Evolutionary conservation across 2,113 vertebrate species (phyloP).

Genomic region (Ictalurus punctatus): DNA sequence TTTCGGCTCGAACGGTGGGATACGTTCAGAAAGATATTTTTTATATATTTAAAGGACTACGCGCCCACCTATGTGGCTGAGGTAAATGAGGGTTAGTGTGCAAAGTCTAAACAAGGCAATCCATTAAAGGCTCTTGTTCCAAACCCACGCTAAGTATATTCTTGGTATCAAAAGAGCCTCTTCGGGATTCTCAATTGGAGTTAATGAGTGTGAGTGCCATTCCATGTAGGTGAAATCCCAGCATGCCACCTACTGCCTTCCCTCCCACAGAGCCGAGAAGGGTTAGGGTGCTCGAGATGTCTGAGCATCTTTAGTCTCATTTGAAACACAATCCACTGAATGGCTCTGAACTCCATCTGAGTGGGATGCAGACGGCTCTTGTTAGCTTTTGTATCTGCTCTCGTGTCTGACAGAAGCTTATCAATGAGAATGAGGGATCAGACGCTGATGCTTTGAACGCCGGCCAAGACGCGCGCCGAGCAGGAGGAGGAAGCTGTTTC

Average conservation of each 20-base stretch:
- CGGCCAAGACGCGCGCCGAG: slow-evolving; percentile 20
- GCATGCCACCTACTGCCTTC: slow-evolving; percentile 26
- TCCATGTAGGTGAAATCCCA: slow-evolving; percentile 38
- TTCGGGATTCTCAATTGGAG: slow-evolving; percentile 23
- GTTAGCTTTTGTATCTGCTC: slow-evolving; percentile 37
- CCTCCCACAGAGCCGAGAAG: slow-evolving; percentile 22
- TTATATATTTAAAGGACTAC: background rate
- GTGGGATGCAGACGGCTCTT: slow-evolving; percentile 31
- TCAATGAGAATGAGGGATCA: slow-evolving; percentile 49
- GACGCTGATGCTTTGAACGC: slow-evolving; percentile 18
- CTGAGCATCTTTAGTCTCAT: slow-evolving; percentile 15
- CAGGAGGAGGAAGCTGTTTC: slow-evolving; percentile 9
- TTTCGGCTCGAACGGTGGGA: background rate
- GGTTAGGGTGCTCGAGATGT: slow-evolving; percentile 22
- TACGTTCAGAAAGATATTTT: background rate
- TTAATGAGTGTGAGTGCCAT: slow-evolving; percentile 32
- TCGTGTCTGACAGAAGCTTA: slow-evolving; percentile 43
- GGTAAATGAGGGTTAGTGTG: background rate
- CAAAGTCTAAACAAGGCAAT: background rate
- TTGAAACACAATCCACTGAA: slow-evolving; percentile 47
- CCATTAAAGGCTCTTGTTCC: background rate
- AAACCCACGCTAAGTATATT: slow-evolving; percentile 25
- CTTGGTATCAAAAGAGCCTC: slow-evolving; percentile 16
- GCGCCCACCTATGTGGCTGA: background rate
- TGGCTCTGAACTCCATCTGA: slow-evolving; percentile 43